These are phyloP conservation scores for Zalophus californianus DNA, from an alignment of 2,797 vertebrate genomes.

Conservation along the genomic window DNA sequence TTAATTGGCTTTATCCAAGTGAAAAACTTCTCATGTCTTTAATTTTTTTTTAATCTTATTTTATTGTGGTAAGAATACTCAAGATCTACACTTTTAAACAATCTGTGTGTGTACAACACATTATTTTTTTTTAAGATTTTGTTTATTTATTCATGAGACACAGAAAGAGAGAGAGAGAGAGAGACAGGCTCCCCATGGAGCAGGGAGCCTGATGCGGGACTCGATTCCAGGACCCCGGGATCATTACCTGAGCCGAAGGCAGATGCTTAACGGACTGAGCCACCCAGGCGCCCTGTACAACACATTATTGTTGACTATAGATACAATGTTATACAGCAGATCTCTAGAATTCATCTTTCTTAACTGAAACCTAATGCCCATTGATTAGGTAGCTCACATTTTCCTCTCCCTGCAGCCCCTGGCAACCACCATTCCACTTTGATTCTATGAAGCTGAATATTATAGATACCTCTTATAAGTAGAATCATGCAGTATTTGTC, in stretches of 20 bases:
- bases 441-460: background rate
- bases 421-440: background rate
- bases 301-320: background rate
- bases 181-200: no score
- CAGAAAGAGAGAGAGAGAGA: no score
- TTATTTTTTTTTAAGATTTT: no score
- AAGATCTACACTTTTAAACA: background rate
- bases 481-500: background rate
- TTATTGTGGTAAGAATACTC: background rate
- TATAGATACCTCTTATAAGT: background rate
- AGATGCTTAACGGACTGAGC: no score
- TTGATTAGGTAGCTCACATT: background rate
- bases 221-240: no score
- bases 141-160: no score
- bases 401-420: background rate
- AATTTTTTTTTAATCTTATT: background rate
- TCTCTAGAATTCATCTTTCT: background rate
- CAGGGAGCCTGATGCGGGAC: no score
- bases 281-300: background rate
- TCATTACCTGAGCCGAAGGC: no score
- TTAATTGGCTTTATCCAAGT: background rate
- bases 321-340: background rate
- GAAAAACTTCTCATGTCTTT: conserved; percentile 11
- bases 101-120: background rate
- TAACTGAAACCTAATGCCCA: background rate